Percentiles rank a stretch among this genome's conserved stretches.
These are phyloP conservation scores for Liposcelis brunnea DNA, from an alignment of 2,888 invertebrate genomes.

Conservation along the genomic window DNA sequence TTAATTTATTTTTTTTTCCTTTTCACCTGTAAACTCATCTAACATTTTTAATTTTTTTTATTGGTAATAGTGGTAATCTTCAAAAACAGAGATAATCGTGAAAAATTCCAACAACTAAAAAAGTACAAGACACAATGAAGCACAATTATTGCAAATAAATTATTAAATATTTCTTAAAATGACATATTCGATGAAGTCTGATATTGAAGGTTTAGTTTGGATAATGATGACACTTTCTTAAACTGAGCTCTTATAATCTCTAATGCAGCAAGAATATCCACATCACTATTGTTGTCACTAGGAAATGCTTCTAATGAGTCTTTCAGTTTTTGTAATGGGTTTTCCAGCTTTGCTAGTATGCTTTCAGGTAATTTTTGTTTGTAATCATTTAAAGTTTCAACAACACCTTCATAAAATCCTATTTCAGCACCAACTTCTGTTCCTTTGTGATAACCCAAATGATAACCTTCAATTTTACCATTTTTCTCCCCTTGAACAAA, in stretches of 20 bases:
- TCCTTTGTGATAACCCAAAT: conserved; percentile 61
- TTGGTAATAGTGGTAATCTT: no score
- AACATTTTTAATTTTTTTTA: no score
- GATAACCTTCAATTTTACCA: conserved; percentile 45
- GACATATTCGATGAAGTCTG: no score
- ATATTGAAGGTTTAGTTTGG: conserved; percentile 34
- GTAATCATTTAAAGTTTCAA: conserved; percentile 24
- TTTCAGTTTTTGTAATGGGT: conserved; percentile 34
- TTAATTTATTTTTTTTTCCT: no score
- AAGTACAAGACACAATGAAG: no score
- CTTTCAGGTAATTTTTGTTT: no score
- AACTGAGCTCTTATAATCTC: conserved; percentile 48
- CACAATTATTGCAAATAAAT: no score
- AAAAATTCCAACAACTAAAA: no score
- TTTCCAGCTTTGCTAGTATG: no score
- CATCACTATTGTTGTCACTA: conserved; percentile 38
- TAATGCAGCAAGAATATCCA: conserved; percentile 43
- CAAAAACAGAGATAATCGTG: no score
- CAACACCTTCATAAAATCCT: conserved; percentile 50
- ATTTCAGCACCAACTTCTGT: conserved; percentile 58
- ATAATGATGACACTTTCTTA: conserved; percentile 46
- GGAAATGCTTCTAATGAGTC: conserved; percentile 47
- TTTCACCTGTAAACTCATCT: no score
- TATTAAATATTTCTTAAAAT: no score
- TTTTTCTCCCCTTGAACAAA: conserved; percentile 38